Evolutionary conservation across 2,113 vertebrate species (phyloP), one percentile per base, ranked within the genome.

Genomic region (Miniopterus natalensis): DNA sequence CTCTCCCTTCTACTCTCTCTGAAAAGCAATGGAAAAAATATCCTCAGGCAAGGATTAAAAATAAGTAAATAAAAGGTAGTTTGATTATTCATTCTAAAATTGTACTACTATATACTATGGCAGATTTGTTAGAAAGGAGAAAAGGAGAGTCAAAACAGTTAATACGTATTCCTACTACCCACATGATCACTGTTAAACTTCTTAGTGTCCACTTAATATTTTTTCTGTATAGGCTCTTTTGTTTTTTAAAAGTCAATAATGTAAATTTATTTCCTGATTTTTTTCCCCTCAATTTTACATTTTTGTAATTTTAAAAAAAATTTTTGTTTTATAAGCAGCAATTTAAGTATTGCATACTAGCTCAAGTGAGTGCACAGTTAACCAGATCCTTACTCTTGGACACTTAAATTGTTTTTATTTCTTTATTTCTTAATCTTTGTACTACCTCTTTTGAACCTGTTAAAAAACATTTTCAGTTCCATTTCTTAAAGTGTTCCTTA

Each of bases 391-490:
- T 42, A 57, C 29, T 79, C 31, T 77, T 87, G 6, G 23, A 84
- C 42, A 80, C 45, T 78, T 77, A 74, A 36, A 65, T 74, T 68
- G 21, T 25, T 57, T 66, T 61, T 61, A 25, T 15, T 65, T 78
- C 36, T 66, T 36, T 66, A 84, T 14, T 53, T 57, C 75, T 87
- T 65, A 84, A 89, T 40, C 40, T 74, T 95, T 66, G 14, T 73
- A 31, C 9, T 79, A 61, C 21, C 12, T 36, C 17, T 68, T 91
- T 53, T 68, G 27, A 87, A 77, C 42, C 29, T 40, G 11, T 78
- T 80, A 75, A 84, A 70, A 90, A 86, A 40, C 31, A 80, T 85
- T 66, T 84, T 84, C 74, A 80, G 57, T 73, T 80, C 25, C 51
- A 29, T 86, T 66, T n/a, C 9, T 55, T 86, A 49, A 80, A 31